phyloP scores from a whole-genome alignment of 2,888 invertebrate species.

The Adelognathus sp. region DNA sequence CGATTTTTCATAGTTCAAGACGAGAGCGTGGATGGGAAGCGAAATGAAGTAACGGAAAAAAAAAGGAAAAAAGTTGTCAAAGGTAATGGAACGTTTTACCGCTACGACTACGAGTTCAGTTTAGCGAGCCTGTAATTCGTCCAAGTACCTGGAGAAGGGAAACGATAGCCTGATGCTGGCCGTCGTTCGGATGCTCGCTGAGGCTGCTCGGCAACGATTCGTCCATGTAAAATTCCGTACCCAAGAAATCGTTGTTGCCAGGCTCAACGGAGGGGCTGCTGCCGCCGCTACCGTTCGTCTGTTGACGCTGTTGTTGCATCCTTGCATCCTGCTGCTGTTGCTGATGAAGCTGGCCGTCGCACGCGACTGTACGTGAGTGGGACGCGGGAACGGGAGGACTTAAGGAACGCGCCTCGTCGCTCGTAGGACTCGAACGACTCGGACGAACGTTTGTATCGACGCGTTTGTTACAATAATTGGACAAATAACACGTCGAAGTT shows the following conservation, averaged over 20 bases:
- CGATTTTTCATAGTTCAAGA: too few relatives aligned
- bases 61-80: slow-evolving; percentile 45
- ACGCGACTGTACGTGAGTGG: slow-evolving; percentile 71
- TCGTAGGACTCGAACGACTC: slow-evolving; percentile 39
- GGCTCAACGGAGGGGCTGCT: slow-evolving; percentile 80
- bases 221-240: slow-evolving; percentile 93
- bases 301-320: slow-evolving; percentile 67
- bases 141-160: slow-evolving; percentile 81
- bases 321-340: slow-evolving; percentile 70
- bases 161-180: slow-evolving; percentile 80
- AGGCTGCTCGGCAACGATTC: slow-evolving; percentile 93
- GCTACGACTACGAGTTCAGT: slow-evolving; percentile 72
- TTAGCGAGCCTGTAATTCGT: slow-evolving; percentile 67
- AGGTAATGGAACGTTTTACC: slow-evolving; percentile 73
- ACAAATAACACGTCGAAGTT: background rate
- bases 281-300: slow-evolving; percentile 67
- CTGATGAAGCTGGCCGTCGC: slow-evolving; percentile 78
- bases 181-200: slow-evolving; percentile 85
- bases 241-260: slow-evolving; percentile 86
- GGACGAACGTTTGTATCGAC: slow-evolving; percentile 10
- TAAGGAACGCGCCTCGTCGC: slow-evolving; percentile 51
- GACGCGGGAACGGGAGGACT: slow-evolving; percentile 50
- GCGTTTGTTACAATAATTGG: slow-evolving; percentile 32
- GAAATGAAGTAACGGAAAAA: slow-evolving; percentile 54
- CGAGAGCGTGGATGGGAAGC: background rate